Base-by-base conservation (phyloP, 1,140 invertebrate species). In the Formica selysi region DNA sequence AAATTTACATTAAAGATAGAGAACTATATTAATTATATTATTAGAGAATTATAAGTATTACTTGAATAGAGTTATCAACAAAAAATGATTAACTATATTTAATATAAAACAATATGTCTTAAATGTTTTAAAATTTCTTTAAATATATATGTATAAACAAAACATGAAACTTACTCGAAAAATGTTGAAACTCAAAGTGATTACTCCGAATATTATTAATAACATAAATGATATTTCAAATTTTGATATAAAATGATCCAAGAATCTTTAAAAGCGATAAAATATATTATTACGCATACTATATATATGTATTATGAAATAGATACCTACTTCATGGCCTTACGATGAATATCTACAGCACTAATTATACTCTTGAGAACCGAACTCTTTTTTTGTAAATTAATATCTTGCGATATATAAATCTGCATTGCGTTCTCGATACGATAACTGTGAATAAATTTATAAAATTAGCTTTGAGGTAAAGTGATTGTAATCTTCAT, bases 311-410 rank as follows among this genome's bases (percentile, higher is more conserved):
- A 54, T 36, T 54, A 22, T 3, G 4, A 0, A 36, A 44, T 16
- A 57, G n/a, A 29, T 26, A 79, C 62, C 0, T 32, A 64, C 26
- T 16, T 74, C 19, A 59, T 44, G 41, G 71, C 54, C 22, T 74
- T 59, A 10, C 32, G 51, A 59, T 74, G 71, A 19, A 80, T 67
- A 41, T 80, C 71, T 57, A 70, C 13, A 8, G 51, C 44, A 38
- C 13, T 16, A 57, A 68, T 57, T 54, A 68, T 54, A 19, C 1
- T 13, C 8, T 36, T 70, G 7, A 26, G 19, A 57, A 38, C 16
- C 1, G 51, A 19, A 48, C 26, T 80, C 0, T 80, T 29, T 6
- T 70, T 41, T 8, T 36, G 16, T 3, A 8, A 0, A 2, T 10
- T 51, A 68, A 68, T 2, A 26, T 51, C 19, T 38, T 68, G 68